These are phyloP conservation scores for Rousettus madagascariensis DNA, from an alignment of 2,797 vertebrate species.

Conservation along the genomic window DNA sequence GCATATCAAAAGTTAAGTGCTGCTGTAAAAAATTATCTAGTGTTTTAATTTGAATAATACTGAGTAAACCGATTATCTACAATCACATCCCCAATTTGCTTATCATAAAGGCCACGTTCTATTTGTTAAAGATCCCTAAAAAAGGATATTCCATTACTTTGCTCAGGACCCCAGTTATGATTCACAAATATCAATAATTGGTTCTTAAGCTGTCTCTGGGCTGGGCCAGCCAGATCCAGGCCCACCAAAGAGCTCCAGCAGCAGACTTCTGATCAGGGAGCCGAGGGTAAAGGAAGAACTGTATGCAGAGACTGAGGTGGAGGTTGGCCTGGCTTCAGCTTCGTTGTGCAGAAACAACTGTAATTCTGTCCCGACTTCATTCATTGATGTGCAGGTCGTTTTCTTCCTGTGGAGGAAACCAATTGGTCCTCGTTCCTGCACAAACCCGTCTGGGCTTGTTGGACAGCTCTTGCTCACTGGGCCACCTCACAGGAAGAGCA, in stretches of 20 bases:
- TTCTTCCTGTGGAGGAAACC: background rate
- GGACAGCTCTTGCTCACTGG: background rate
- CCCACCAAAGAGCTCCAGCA: background rate
- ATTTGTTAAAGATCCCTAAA: background rate
- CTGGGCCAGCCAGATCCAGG: background rate
- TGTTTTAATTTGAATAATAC: background rate
- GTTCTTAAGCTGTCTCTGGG: background rate
- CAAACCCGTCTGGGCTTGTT: background rate
- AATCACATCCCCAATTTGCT: background rate
- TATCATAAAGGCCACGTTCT: background rate
- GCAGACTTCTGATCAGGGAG: background rate
- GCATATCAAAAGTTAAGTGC: background rate
- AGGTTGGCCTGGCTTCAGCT: background rate
- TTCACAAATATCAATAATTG: background rate
- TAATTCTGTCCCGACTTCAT: background rate
- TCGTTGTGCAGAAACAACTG: fast-evolving
- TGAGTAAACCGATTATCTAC: background rate
- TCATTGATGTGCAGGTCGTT: background rate
- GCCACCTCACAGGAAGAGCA: background rate
- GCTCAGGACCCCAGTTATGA: background rate
- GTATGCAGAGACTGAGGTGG: background rate
- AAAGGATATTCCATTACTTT: background rate
- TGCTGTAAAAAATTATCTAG: background rate
- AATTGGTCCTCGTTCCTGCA: background rate
- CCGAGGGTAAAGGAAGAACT: background rate